Base-by-base conservation (phyloP, 2,797 vertebrate species). In the Lerista edwardsae region DNA sequence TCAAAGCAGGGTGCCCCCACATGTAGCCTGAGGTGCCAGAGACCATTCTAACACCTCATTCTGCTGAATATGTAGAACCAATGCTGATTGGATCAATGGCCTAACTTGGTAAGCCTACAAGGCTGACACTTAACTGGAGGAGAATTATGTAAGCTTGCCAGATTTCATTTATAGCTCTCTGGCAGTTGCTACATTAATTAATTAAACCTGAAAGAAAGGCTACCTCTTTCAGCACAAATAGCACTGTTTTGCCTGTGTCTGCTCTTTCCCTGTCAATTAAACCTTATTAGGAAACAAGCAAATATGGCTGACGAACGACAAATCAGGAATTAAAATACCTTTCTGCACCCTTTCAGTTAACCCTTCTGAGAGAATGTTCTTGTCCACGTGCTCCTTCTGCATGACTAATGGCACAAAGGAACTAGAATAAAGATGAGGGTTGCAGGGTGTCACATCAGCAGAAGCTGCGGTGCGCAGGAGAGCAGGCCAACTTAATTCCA, bases 241-340 rank as follows among this genome's bases (percentile, higher is more conserved):
- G n/a, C 47, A 75, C 17, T 36, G 11, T 34, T 72, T 85, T n/a
- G 1, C 14, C 76, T 89, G 82, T 90, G 83, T 75, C 89, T 86
- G 62, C 80, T 93, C 64, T 90, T 90, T 69, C 78, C 90, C 57
- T 67, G n/a, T 65, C 91, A 75, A 51, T 89, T 84, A 86, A 78
- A 84, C 65, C 39, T 55, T 89, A 87, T 75, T 92, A 55, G 69
- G 82, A 75, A 91, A 15, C 82, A 12, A 36, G 73, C 89, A 88
- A 57, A 75, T 78, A 86, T 69, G 90, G 84, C 82, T 91, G 57
- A 78, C 17, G 87, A 87, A 80, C 36, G 55, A 86, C 82, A 86
- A 88, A 74, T 41, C 78, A 85, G 36, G 68, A 74, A 83, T 90
- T 90, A 88, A 90, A 92, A 87, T 0, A 79, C 9, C 9, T 44